Evolutionary conservation across 1,140 invertebrate genomes (phyloP), one percentile per base, ranked within the genome.

Genomic region (Sitobion miscanthi): DNA sequence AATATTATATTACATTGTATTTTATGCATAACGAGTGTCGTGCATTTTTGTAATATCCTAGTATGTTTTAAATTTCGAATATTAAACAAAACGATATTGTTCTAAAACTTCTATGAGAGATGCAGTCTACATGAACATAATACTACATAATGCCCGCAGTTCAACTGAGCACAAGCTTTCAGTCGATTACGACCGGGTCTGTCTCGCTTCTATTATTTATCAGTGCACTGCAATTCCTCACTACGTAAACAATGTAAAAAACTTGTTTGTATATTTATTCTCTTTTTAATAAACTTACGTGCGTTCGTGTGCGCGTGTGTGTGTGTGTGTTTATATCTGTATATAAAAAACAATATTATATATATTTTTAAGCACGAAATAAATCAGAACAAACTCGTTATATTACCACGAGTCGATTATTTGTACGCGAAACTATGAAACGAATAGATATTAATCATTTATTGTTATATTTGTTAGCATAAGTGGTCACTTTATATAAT

Each of bases 91-190:
- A 77, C 62, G n/a, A 77, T 77, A 77, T 77, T 77, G 30, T 77
- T 77, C 14, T n/a, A 77, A n/a, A 77, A 77, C 62, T 77, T 77
- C 62, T 77, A 77, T 77, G 30, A 77, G 30, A 77, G 14, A 77
- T 30, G n/a, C 14, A 35, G 62, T 4, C 62, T 77, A n/a, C 14
- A 77, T n/a, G 30, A n/a, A n/a, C 17, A 77, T 77, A 77, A 35
- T 77, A 77, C n/a, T 77, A 35, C 30, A 62, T 77, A 77, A 77
- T n/a, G 25, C 25, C 62, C 11, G 25, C 62, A 30, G 62, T 77
- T 77, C 62, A 77, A 77, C 62, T 77, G 62, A 77, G 62, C 62
- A 77, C 62, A 77, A 77, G 62, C 62, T 77, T 77, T 77, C 62
- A 77, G 62, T 77, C 62, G 62, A 77, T 77, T 77, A 77, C 62